Base-by-base conservation (phyloP, 2,113 vertebrate species). In the Siniperca knerii region DNA sequence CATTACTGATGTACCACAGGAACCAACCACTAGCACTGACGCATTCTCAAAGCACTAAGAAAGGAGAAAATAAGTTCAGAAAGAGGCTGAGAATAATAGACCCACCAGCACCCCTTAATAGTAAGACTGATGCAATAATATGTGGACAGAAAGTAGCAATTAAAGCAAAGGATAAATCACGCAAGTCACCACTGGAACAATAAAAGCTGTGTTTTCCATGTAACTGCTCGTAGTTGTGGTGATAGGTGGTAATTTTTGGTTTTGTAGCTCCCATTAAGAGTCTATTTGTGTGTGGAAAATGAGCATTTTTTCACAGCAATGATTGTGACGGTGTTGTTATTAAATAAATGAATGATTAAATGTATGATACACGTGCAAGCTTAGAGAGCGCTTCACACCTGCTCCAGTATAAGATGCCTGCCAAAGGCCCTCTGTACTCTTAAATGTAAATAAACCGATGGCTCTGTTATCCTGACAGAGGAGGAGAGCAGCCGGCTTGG, bases 381-480 rank as follows among this genome's bases (percentile, higher is more conserved):
- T 48, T 2, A 11, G 21, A 71, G 48, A 89, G 69, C 6, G 10
- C 50, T 79, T 83, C 61, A 82, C 90, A 82, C 75, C 84, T 84
- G 83, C 75, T 42, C 33, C 69, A 23, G 72, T 16, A 16, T 4
- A 62, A 37, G 55, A 54, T 4, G 64, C 12, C 65, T 62, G 54
- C 67, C 58, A 67, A 46, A 58, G 69, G 42, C 44, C 40, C 40
- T 67, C 55, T 46, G n/a, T 12, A 23, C 60, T 82, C 64, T 10
- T 55, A 44, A 60, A 74, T 61, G 84, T 75, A 91, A 94, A 73
- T 75, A 91, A 94, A 73, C 66, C 1, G 67, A 90, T 84, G 76
- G 66, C 66, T 40, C 48, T 29, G 84, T 82, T 69, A 81, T 71
- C n/a, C 79, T 65, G 73, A 55, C 20, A 44, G 54, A 73, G 20